phyloP scores from a whole-genome alignment of 1,140 invertebrate genomes.

The Tribolium castaneum region DNA sequence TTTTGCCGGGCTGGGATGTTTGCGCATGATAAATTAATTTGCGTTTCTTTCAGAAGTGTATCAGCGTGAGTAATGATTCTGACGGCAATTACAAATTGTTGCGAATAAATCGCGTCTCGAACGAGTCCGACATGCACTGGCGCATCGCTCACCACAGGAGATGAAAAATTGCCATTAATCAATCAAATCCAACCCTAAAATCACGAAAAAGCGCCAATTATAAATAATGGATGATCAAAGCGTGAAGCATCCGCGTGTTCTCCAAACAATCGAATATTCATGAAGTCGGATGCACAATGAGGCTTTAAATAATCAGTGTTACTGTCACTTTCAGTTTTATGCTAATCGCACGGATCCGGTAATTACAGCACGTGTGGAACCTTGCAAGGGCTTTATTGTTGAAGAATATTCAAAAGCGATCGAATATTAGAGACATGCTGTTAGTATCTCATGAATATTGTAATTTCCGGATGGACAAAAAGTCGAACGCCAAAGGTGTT shows the following conservation, averaged over 20 bases:
- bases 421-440: neutral
- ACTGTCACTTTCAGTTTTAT: neutral
- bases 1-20: neutral
- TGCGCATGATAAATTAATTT: neutral
- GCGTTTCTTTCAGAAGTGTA: neutral
- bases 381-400: neutral
- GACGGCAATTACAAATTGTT: slow-evolving; percentile 2
- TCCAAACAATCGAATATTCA: neutral
- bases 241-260: neutral
- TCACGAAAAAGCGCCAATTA: neutral
- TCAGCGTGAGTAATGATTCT: neutral
- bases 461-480: neutral
- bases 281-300: neutral
- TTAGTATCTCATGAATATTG: neutral
- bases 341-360: neutral
- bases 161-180: neutral
- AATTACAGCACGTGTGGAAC: neutral
- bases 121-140: neutral
- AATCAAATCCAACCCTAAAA: neutral
- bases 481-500: neutral
- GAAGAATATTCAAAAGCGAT: neutral
- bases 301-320: neutral
- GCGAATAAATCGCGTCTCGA: neutral
- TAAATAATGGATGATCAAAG: neutral
- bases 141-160: neutral